Percentiles rank a stretch among this genome's conserved stretches.
These are phyloP conservation scores for Diachasmimorpha longicaudata DNA, from an alignment of 1,140 invertebrate species.

Conservation along the genomic window DNA sequence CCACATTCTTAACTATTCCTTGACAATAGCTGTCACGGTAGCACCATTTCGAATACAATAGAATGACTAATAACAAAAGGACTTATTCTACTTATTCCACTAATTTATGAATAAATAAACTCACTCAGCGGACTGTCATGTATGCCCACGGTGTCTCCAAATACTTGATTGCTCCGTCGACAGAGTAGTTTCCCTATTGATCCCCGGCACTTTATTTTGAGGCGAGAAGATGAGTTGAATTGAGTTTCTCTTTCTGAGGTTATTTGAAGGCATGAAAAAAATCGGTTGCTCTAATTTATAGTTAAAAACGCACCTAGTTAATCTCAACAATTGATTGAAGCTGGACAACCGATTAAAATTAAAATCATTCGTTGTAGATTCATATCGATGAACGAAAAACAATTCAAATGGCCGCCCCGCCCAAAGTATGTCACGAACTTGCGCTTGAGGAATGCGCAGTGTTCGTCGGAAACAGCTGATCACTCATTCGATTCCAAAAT, in stretches of 20 bases:
- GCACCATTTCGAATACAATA: too few relatives aligned
- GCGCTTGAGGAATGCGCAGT: background rate
- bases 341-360: too few relatives aligned
- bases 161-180: background rate
- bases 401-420: too few relatives aligned
- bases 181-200: background rate
- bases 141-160: background rate
- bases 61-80: background rate
- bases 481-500: conserved; percentile 37
- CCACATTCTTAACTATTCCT: background rate
- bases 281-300: too few relatives aligned
- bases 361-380: too few relatives aligned
- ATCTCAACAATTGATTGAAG: too few relatives aligned
- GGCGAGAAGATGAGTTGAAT: too few relatives aligned
- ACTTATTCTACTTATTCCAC: background rate
- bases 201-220: background rate
- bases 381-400: too few relatives aligned
- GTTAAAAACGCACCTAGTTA: too few relatives aligned
- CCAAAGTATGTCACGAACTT: background rate
- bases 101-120: background rate
- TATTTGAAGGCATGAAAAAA: too few relatives aligned
- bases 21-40: background rate
- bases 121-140: background rate
- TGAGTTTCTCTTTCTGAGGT: too few relatives aligned
- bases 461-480: conserved; percentile 42